Conservation (phyloP, 2,888 invertebrate genomes). For the Trileptium ribeirensis region DNA sequence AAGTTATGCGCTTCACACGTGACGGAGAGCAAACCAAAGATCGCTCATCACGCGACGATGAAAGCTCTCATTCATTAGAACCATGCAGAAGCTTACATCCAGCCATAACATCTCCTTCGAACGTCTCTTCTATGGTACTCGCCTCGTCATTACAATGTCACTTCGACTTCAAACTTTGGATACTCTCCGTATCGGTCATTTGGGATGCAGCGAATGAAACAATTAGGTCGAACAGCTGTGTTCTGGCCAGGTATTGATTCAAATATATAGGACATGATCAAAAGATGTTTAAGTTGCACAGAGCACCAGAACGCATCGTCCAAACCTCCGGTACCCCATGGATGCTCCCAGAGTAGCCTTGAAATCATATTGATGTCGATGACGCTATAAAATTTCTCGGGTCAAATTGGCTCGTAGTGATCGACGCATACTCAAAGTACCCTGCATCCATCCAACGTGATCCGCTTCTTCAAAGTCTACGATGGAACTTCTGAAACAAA, state of each 20-base stretch:
- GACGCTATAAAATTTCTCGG: slow-evolving; percentile 38
- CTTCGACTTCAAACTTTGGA: background rate
- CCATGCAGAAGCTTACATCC: background rate
- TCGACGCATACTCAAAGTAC: slow-evolving; percentile 8
- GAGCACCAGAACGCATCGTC: slow-evolving; percentile 7
- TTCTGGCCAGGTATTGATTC: slow-evolving; percentile 15
- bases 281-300: background rate
- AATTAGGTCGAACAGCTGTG: background rate
- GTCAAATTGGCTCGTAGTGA: slow-evolving; percentile 2
- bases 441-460: slow-evolving; percentile 15
- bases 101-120: slow-evolving; percentile 24
- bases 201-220: background rate
- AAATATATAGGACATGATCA: background rate
- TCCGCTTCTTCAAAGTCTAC: slow-evolving; percentile 27
- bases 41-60: no score
- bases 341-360: slow-evolving; percentile 40
- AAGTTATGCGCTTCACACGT: background rate
- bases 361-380: slow-evolving; percentile 41
- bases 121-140: slow-evolving; percentile 29
- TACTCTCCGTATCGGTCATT: background rate
- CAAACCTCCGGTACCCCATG: slow-evolving; percentile 39
- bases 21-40: background rate
- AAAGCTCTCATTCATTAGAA: background rate
- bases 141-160: background rate
- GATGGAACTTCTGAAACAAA: slow-evolving; percentile 28